phyloP scores from a whole-genome alignment of 2,113 vertebrate genomes.

The Falco punctatus region DNA sequence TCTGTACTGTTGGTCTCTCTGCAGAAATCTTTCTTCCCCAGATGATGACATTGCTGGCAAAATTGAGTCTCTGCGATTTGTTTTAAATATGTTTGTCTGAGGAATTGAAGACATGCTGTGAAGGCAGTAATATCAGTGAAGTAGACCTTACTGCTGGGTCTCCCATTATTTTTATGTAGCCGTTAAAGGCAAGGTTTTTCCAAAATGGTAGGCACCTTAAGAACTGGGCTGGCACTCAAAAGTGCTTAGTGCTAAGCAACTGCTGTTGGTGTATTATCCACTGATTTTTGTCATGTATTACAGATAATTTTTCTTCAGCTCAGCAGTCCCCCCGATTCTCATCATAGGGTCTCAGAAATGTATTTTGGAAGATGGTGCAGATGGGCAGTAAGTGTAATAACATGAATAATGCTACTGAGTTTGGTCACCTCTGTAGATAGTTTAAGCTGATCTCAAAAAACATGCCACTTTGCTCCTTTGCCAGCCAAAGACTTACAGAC shows the following conservation, averaged over 20 bases:
- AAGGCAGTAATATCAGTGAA: background rate
- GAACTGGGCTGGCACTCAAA: background rate
- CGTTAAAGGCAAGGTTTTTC: background rate
- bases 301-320: background rate
- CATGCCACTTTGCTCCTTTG: background rate
- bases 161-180: background rate
- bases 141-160: background rate
- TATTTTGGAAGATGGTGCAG: background rate
- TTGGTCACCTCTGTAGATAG: background rate
- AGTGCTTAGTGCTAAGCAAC: background rate
- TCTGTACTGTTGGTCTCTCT: background rate
- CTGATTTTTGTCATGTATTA: background rate
- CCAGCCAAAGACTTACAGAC: background rate
- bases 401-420: background rate
- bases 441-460: background rate
- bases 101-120: background rate
- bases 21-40: background rate
- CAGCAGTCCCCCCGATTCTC: background rate
- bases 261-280: background rate
- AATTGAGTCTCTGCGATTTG: background rate
- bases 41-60: background rate
- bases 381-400: background rate
- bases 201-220: background rate
- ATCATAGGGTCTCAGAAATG: background rate
- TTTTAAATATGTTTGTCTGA: background rate